Percentiles rank a stretch among this genome's conserved stretches.
Conservation (phyloP, 2,888 invertebrate genomes). For the Drosophila helvetica region DNA sequence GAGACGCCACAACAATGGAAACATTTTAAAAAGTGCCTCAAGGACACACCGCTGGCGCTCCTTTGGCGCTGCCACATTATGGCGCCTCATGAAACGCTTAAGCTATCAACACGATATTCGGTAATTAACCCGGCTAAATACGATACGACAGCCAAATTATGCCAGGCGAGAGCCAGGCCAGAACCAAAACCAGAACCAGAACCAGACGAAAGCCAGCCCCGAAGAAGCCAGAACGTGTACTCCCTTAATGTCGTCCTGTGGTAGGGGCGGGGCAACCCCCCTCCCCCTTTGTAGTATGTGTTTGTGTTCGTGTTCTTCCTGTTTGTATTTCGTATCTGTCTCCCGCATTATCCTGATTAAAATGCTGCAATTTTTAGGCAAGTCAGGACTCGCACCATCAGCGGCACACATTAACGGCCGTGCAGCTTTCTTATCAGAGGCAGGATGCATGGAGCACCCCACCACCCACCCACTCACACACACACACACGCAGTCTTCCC, state of each 20-base stretch:
- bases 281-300: neutral
- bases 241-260: conserved; percentile 55
- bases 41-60: conserved; percentile 37
- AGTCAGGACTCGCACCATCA: conserved; percentile 43
- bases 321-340: conserved; percentile 49
- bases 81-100: conserved; percentile 64
- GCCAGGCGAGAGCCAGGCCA: conserved; percentile 22
- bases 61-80: conserved; percentile 53
- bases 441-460: conserved; percentile 34
- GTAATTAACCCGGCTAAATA: conserved; percentile 76
- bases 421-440: conserved; percentile 70
- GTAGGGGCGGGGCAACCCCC: neutral
- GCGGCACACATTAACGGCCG: conserved; percentile 62
- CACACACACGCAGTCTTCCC: conserved; percentile 7
- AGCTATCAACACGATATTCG: conserved; percentile 78
- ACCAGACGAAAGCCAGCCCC: conserved; percentile 19
- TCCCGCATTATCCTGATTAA: conserved; percentile 76
- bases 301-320: conserved; percentile 19
- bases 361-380: conserved; percentile 63
- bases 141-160: conserved; percentile 63
- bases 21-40: conserved; percentile 56
- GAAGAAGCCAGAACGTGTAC: conserved; percentile 51
- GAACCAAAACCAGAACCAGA: conserved; percentile 16
- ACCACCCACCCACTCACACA: conserved; percentile 13
- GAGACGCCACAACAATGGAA: conserved; percentile 39